These are phyloP conservation scores for Caenorhabditis doughertyi DNA, from an alignment of 2,888 invertebrate genomes.

Conservation along the genomic window DNA sequence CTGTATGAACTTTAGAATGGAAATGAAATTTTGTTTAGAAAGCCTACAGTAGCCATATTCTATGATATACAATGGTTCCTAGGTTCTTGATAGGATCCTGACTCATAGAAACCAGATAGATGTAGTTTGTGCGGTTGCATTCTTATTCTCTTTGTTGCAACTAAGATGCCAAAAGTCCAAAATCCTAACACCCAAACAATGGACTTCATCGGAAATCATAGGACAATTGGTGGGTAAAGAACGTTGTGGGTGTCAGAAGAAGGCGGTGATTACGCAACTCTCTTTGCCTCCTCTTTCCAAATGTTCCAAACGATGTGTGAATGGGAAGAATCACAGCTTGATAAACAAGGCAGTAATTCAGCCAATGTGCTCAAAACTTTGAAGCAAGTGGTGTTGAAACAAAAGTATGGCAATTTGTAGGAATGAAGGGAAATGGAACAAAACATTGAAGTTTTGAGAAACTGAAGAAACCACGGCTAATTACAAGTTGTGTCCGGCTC, in stretches of 20 bases:
- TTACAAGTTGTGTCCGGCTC: slow-evolving; percentile 26
- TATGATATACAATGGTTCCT: too few relatives aligned
- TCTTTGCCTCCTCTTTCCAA: slow-evolving; percentile 29
- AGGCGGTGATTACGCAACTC: slow-evolving; percentile 59
- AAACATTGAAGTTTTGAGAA: slow-evolving; percentile 34
- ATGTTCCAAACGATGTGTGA: slow-evolving; percentile 47
- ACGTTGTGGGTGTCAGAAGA: slow-evolving; percentile 30
- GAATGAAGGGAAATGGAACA: neutral
- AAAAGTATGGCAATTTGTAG: slow-evolving; percentile 44
- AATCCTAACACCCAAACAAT: slow-evolving; percentile 37
- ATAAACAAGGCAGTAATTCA: slow-evolving; percentile 55
- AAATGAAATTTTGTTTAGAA: too few relatives aligned
- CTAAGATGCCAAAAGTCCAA: neutral
- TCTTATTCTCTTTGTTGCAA: too few relatives aligned
- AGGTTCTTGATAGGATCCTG: too few relatives aligned
- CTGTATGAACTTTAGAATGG: too few relatives aligned
- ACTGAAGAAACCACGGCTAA: slow-evolving; percentile 39
- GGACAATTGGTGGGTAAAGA: slow-evolving; percentile 39
- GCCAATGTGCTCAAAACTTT: slow-evolving; percentile 17
- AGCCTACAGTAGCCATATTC: too few relatives aligned
- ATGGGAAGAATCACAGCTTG: slow-evolving; percentile 39
- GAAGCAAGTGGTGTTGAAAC: slow-evolving; percentile 22
- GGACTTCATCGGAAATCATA: slow-evolving; percentile 56
- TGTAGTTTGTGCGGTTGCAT: too few relatives aligned
- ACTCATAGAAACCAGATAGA: too few relatives aligned